Base-by-base conservation (phyloP, 2,888 invertebrate species). In the Drosophila incognita region DNA sequence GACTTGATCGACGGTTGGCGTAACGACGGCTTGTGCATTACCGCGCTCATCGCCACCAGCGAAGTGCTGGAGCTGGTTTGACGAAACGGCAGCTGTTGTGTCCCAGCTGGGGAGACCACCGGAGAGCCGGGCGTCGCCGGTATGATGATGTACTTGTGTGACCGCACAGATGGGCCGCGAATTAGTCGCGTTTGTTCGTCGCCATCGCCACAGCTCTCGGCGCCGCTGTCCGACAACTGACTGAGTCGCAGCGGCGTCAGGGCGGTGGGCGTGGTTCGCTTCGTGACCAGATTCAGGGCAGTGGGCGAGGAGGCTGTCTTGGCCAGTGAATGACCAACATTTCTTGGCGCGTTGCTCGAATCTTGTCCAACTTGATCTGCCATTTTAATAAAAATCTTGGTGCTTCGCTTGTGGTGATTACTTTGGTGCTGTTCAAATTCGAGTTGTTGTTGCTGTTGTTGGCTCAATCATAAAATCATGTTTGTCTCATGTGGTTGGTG, bases 91-190 rank as follows among this genome's bases (percentile, higher is more conserved):
- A 76, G 46, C 36, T 79, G 63, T 0, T 76, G 52, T 21, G 83
- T 24, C 0, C 51, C 56, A 18, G 62, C 27, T 18, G 56, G 11
- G 7, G 38, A 49, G 33, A n/a, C 49, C 31, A 64, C 46, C 5
- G 86, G 83, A 1, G 87, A 63, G 4, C 80, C 80, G 33, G 92
- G 87, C 61, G 90, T 82, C 46, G 93, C 89, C 59, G 92, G 92
- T 66, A 93, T 93, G 7, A 93, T 93, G 46, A 93, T 93, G 69
- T 89, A 93, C 78, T 92, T 93, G 65, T 92, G 92, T 4, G 91
- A 84, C 51, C 92, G 91, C 63, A 86, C 74, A 11, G 93, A 90
- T 0, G 92, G 81, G 15, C 90, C 83, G 36, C 91, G 91, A 33
- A 92, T 87, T 36, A 93, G 91, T 4, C 90, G 90, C 10, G 91